These are phyloP conservation scores for Apteryx mantelli DNA, from an alignment of 2,113 vertebrate genomes.

Conservation along the genomic window DNA sequence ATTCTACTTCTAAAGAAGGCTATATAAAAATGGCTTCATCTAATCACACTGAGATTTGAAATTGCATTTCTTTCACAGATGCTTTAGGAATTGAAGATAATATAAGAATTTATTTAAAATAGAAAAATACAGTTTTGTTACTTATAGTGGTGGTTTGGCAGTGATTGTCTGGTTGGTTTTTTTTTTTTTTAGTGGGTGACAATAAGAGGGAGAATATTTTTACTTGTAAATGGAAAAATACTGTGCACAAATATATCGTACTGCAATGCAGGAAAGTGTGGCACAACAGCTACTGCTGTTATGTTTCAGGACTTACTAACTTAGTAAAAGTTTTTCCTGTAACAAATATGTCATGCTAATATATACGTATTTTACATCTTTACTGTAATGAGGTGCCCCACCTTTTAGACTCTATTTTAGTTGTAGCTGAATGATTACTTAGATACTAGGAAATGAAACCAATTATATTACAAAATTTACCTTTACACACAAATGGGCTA, in stretches of 20 bases:
- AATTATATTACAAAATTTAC: background rate
- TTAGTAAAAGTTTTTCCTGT: background rate
- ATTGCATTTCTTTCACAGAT: background rate
- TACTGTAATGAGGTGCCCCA: background rate
- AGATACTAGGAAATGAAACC: background rate
- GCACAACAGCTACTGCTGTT: background rate
- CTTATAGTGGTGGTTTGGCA: background rate
- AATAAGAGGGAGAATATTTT: background rate
- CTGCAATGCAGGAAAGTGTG: background rate
- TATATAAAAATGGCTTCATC: background rate
- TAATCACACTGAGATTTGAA: background rate
- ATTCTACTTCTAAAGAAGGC: background rate
- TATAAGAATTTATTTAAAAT: background rate
- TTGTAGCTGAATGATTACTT: background rate
- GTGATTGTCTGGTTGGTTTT: too few species aligned
- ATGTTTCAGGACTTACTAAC: background rate
- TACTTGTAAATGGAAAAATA: background rate
- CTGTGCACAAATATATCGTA: background rate
- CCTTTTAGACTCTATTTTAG: background rate
- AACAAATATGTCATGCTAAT: background rate
- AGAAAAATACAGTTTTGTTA: background rate
- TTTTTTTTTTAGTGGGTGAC: background rate
- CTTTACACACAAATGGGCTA: background rate
- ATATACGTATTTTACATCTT: background rate
- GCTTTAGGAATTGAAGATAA: background rate